Evolutionary conservation across 2,797 vertebrate species (phyloP), one percentile per base, ranked within the genome.

Genomic region (Arrhamphus sclerolepis): DNA sequence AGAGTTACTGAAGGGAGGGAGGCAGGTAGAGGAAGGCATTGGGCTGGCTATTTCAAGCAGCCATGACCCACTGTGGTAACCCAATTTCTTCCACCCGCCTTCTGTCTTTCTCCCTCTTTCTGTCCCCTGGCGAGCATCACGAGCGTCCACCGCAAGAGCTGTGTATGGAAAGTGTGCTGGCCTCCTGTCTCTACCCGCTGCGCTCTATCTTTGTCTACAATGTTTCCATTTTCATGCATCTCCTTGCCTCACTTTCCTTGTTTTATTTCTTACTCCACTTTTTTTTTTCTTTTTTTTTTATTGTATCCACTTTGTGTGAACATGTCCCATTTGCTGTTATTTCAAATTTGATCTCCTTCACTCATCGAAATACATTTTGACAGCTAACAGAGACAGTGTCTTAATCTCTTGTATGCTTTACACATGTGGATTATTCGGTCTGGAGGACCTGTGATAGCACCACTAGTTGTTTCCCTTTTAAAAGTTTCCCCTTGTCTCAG

Each of bases 1-100:
- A 41, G 71, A 56, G 72, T 66, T 65, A 61, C 29, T 40, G 70
- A 40, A 7, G 48, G 68, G 56, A 65, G 48, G 56, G 41, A 54
- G 69, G 66, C 62, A 78, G 78, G 75, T 77, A 68, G 67, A 71
- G 52, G 71, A 58, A 72, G 79, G 72, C 81, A 83, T 57, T 63
- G 76, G 82, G 67, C 52, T 28, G 63, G 71, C 80, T 93, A 92
- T 92, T 92, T 91, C 75, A 51, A 89, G 90, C 82, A 54, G 75
- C 57, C 65, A 4, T 90, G 87, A 91, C 89, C 92, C 81, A 88
- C 75, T 82, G 87, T 80, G 82, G 65, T 90, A 91, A 90, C 89
- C 92, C 89, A 92, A 75, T 93, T 93, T 88, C 77, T 62, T 52
- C 75, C 56, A 59, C 80, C 57, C 47, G 83, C 77, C 43, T 56